A percentile compares a stretch with the other conserved stretches of the same genome.
These are phyloP conservation scores for Scomber japonicus DNA, from an alignment of 2,113 vertebrate species.

Conservation along the genomic window DNA sequence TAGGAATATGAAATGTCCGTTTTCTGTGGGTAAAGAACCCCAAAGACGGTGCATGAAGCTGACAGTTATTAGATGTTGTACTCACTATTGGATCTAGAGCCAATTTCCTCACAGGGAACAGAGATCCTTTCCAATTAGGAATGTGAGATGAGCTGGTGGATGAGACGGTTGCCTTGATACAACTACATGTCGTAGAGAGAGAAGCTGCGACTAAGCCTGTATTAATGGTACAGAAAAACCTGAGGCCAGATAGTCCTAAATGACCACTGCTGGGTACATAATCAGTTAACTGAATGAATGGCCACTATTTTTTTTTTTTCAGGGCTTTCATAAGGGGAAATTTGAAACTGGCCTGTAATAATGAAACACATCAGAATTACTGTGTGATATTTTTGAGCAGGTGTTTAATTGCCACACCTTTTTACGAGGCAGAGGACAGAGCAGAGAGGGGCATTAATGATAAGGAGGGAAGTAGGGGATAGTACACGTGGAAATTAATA, in stretches of 20 bases:
- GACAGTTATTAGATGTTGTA: not conserved
- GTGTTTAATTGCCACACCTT: slow-evolving; percentile 59
- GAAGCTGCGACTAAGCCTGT: not conserved
- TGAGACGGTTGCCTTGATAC: not conserved
- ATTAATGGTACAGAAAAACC: slow-evolving; percentile 9
- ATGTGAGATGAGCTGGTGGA: not conserved
- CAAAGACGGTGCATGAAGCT: not conserved
- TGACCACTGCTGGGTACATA: slow-evolving; percentile 28
- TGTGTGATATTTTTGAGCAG: slow-evolving; percentile 53
- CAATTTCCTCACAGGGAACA: too few relatives aligned
- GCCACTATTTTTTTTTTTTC: slow-evolving; percentile 26
- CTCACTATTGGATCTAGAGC: not conserved
- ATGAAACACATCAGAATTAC: slow-evolving; percentile 52
- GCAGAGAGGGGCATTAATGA: slow-evolving; percentile 40
- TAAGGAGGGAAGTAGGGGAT: not conserved
- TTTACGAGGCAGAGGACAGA: slow-evolving; percentile 17
- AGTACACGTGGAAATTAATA: too few relatives aligned
- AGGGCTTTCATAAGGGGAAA: slow-evolving; percentile 5
- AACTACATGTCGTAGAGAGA: not conserved
- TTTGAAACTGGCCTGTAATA: slow-evolving; percentile 47
- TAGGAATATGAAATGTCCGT: not conserved
- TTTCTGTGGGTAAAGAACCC: not conserved
- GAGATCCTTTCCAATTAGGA: slow-evolving; percentile 1
- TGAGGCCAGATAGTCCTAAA: slow-evolving; percentile 23
- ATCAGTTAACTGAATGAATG: slow-evolving; percentile 43